phyloP scores from a whole-genome alignment of 2,888 invertebrate genomes.

The Lottia scabra region DNA sequence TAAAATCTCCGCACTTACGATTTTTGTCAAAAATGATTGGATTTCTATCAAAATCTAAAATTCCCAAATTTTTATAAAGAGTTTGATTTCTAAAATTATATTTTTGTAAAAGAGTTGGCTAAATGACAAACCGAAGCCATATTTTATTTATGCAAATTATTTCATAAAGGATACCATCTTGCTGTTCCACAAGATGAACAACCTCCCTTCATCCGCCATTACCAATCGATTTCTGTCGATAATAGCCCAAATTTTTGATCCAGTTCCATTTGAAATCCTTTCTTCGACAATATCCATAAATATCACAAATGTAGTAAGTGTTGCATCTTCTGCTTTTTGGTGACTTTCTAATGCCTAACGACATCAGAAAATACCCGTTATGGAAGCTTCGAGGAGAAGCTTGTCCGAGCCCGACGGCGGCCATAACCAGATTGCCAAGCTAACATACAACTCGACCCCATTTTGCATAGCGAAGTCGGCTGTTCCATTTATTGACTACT shows the following conservation, averaged over 20 bases:
- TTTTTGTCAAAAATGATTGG: background rate
- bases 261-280: background rate
- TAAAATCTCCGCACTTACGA: background rate
- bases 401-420: background rate
- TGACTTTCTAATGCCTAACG: background rate
- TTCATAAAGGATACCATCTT: background rate
- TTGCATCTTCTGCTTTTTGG: background rate
- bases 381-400: no score
- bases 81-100: background rate
- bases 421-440: background rate
- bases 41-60: background rate
- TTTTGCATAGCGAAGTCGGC: background rate
- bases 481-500: background rate
- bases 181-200: background rate
- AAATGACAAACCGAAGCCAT: background rate
- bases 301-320: no score
- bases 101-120: background rate
- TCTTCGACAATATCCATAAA: background rate
- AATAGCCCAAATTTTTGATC: background rate
- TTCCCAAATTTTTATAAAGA: background rate
- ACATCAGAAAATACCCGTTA: no score
- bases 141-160: background rate
- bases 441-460: conserved; percentile 1
- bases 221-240: background rate
- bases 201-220: background rate